Evolutionary conservation across 2,888 invertebrate species (phyloP), one percentile per base, ranked within the genome.

Genomic region (Shargacucullia verbasci): DNA sequence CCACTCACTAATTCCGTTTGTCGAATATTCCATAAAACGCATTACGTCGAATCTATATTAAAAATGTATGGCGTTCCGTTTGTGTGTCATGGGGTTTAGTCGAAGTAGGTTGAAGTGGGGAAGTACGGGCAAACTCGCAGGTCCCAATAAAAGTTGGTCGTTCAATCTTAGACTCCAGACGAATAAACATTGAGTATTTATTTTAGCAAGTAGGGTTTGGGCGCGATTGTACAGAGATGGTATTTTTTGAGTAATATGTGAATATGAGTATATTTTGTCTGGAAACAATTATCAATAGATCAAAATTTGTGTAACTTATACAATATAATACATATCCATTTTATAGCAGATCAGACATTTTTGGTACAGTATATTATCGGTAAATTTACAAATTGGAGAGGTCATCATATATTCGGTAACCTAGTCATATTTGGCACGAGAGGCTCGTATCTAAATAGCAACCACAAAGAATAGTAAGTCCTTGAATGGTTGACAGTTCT

Each of bases 41-140:
- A 61, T 73, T 56, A 69, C 67, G 61, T 63, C 64, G 76, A 59
- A 65, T 50, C 59, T 44, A 60, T 75, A 81, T 84, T 81, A 83
- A 82, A 83, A 78, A 85, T 84, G 80, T 78, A 81, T 79, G 71
- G 41, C 44, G 54, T 69, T 60, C 40, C 65, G 70, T 76, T 73
- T 77, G 67, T 78, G 58, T 78, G 79, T 80, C 78, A 78, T 78
- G 67, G 65, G 67, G 69, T 80, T 70, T 62, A 37, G 52, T 47
- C 58, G 44, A 70, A 76, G 65, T 68, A 57, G 63, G 61, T 59
- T 62, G 62, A 70, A 66, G 50, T 59, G 46, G 38, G 48, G 27
- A 59, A 59, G 63, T 33, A 27, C 29, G 29, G 29, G 29, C 33
- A 69, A n/a, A 75, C 60, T 73, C 66, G 39, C 47, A 33, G 47